These are phyloP conservation scores for Agrenia bidenticulata DNA, from an alignment of 2,888 invertebrate species.

Conservation along the genomic window DNA sequence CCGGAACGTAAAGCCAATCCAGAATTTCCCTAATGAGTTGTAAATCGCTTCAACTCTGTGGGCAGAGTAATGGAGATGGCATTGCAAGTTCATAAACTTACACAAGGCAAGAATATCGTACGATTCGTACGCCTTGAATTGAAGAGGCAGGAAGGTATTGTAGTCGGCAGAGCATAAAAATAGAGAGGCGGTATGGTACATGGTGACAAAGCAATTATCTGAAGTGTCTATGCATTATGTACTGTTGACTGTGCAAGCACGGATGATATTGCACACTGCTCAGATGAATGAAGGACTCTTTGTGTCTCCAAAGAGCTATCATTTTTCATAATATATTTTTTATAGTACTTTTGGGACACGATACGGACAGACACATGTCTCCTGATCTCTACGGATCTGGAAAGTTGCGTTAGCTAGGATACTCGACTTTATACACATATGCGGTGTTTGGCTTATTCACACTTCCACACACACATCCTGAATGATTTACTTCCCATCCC, in stretches of 20 bases:
- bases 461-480: no score
- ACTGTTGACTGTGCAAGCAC: not conserved
- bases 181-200: not conserved
- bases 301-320: not conserved
- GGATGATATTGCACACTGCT: not conserved
- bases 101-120: no score
- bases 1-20: no score
- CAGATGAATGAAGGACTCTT: not conserved
- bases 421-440: no score
- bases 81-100: no score
- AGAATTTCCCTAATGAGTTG: constrained; percentile 6
- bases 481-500: no score
- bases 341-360: no score
- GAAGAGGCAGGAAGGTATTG: not conserved
- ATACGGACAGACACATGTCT: no score
- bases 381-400: no score
- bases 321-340: constrained; percentile 7
- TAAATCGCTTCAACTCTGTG: not conserved
- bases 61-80: no score
- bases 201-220: constrained; percentile 8
- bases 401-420: no score
- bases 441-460: no score
- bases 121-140: not conserved
- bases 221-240: not conserved
- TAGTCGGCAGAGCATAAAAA: not conserved